Base-by-base conservation (phyloP, 2,113 vertebrate species). In the Cacatua alba region DNA sequence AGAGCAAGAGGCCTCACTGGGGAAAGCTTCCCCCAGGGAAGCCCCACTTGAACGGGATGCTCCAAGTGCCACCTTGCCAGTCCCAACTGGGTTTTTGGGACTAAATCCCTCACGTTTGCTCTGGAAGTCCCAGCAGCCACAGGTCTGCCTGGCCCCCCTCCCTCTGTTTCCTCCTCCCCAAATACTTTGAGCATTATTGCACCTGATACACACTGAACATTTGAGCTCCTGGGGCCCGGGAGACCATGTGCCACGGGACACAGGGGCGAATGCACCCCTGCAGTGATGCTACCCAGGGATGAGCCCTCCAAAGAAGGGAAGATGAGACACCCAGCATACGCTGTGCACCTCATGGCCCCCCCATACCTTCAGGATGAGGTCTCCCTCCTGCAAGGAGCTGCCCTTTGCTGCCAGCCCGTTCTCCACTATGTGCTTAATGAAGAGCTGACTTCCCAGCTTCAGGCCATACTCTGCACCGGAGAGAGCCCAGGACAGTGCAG, bases 361-460 rank as follows among this genome's bases (percentile, higher is more conserved):
- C 3, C 26, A 53, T 94, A 99, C 99, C 99, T 99, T 99, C 11
- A 99, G 97, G n/a, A 99, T 98, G 35, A 99, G 98, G 94, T 99
- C 99, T 62, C 99, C 99, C 63, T 99, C 99, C 82, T 98, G 99
- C 72, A 99, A 97, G 2, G 98, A 98, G 1, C 96, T 97, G 68
- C 98, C 98, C 93, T 97, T 98, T 2, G 99, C 98, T 0, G 99
- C 99, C 88, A 99, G 94, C 48, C 99, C 99, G 0, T 98, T 98
- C 17, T 99, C 98, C 4, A 98, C 98, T 96, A 99, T 99, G 97
- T 99, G 99, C 87, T 99, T 99, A 97, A 99, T 99, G 95, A 99
- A 99, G 91, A 99, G 99, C 97, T 99, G 99, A 96, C 99, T 99
- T 17, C 99, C 99, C 69, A 99, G 96, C 95, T 99, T 99, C 94